phyloP scores from a whole-genome alignment of 2,888 invertebrate species.

The Lochmaea capreae region DNA sequence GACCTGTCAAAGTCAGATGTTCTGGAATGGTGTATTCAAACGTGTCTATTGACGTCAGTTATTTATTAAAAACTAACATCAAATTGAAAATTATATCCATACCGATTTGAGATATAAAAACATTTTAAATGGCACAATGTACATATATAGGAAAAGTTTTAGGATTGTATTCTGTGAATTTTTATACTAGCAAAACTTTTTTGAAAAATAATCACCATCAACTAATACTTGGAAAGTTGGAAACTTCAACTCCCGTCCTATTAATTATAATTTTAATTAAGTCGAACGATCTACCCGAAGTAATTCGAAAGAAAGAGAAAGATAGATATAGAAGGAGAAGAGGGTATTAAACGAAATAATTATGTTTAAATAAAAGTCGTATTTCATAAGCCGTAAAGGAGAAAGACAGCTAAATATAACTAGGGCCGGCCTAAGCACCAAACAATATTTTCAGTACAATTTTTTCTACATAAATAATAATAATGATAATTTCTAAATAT shows the following conservation, averaged over 20 bases:
- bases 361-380: conserved; percentile 54
- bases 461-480: too few species aligned
- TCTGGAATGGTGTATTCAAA: too few species aligned
- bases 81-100: too few species aligned
- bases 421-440: background rate
- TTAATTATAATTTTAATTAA: conserved; percentile 55
- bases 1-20: too few species aligned
- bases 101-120: too few species aligned
- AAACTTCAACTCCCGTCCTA: conserved; percentile 28
- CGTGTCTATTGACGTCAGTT: too few species aligned
- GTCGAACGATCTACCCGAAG: conserved; percentile 51
- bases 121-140: too few species aligned
- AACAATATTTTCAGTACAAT: too few species aligned
- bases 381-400: conserved; percentile 39
- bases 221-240: conserved; percentile 18
- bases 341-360: conserved; percentile 56
- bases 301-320: conserved; percentile 51
- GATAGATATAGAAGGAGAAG: conserved; percentile 30
- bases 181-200: background rate
- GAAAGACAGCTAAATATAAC: conserved; percentile 26
- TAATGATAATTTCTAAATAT: background rate
- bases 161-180: too few species aligned
- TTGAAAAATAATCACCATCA: conserved; percentile 29
- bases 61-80: too few species aligned
- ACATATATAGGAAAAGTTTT: too few species aligned